These are phyloP conservation scores for Urocyon cinereoargenteus DNA, from an alignment of 2,797 vertebrate species.

Conservation along the genomic window DNA sequence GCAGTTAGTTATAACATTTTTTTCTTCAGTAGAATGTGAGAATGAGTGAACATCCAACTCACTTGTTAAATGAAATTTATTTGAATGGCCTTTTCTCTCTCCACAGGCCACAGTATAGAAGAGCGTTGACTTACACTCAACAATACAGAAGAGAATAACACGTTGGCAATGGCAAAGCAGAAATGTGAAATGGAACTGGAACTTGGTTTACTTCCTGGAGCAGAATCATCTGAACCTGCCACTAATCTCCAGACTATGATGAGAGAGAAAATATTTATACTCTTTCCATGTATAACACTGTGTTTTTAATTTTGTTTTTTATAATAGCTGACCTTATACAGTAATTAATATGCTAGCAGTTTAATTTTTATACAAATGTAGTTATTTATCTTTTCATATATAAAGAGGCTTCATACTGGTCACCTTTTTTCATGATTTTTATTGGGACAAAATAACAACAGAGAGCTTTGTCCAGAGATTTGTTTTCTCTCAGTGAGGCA, in stretches of 20 bases:
- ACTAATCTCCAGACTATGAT: neutral
- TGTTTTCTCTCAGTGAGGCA: neutral
- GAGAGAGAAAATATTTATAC: neutral
- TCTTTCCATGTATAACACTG: neutral
- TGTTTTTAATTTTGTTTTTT: neutral
- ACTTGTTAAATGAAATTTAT: neutral
- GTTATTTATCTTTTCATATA: neutral
- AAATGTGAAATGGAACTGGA: neutral
- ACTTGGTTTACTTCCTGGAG: neutral
- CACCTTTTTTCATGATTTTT: neutral
- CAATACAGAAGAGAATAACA: neutral
- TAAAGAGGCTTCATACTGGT: neutral
- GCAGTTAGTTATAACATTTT: neutral
- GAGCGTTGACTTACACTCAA: neutral
- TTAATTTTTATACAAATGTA: neutral
- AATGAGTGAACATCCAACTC: neutral
- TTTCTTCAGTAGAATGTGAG: neutral
- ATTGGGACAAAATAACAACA: neutral
- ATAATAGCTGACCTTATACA: neutral
- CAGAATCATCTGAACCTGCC: neutral
- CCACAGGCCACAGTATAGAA: neutral
- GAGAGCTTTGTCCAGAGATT: neutral
- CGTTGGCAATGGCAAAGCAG: neutral
- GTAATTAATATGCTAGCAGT: neutral
- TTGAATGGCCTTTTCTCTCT: neutral